Base-by-base conservation (phyloP, 2,888 invertebrate species). In the Ditylenchus weischeri region DNA sequence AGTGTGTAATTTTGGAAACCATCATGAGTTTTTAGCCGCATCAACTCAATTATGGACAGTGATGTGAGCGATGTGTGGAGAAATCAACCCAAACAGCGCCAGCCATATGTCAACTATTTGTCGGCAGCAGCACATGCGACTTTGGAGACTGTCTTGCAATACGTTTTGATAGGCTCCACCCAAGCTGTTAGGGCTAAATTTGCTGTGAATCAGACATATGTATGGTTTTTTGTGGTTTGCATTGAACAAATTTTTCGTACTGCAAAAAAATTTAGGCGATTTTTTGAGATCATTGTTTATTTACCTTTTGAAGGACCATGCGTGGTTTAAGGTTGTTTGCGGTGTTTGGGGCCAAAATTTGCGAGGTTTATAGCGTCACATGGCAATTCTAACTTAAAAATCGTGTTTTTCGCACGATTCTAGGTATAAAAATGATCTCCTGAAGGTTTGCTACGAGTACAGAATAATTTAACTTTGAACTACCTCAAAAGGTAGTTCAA, bases 131-230 rank as follows among this genome's bases (percentile, higher is more conserved):
- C 70, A 8, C 59, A 66, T 36, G 50, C 63, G 43, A 50, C 60
- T 29, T 38, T 69, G 61, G 43, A 59, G 13, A 60, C 65, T n/a
- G 57, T 62, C 23, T 47, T 71, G 5, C 59, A 60, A 19, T 66
- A 71, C 54, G 66, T 71, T 48, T 58, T 68, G 18, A 36, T n/a
- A 18, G 36, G 35, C 38, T 43, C 63, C 29, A 19, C 8, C 21
- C 63, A 68, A 36, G 13, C 15, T n/a, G 15, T 23, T 8, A 21
- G 23, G n/a, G 47, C n/a, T 23, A 63, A 64, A 6, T 68, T 76
- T 51, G 66, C 67, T 51, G 67, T 78, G 18, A 75, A 78, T 36
- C 29, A 65, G 19, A 19, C 69, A 57, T 73, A 75, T 65, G 76
- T 78, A 57, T 61, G 72, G 29, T 69, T 19, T 65, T 48, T 43